Evolutionary conservation across 2,797 vertebrate genomes (phyloP).

Genomic region (Podargus strigoides): DNA sequence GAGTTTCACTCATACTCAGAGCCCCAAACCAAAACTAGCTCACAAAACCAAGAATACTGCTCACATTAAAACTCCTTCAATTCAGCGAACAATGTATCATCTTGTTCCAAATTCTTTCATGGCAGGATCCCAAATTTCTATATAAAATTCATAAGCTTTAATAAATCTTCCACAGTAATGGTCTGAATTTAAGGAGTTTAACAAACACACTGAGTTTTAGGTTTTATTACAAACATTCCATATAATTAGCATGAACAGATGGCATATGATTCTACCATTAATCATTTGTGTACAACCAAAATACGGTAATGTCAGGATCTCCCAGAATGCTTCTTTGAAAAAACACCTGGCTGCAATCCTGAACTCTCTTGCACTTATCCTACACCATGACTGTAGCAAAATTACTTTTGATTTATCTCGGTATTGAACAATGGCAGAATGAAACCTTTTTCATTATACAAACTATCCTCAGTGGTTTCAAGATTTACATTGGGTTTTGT

Average conservation of each 20-base stretch:
- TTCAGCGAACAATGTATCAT: not conserved
- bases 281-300: slow-evolving; percentile 45
- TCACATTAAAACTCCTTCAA: not conserved
- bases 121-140: not conserved
- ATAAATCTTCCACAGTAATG: slow-evolving; percentile 26
- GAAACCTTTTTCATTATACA: slow-evolving; percentile 15
- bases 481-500: not conserved
- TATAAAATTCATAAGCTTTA: not conserved
- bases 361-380: not conserved
- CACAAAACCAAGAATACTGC: not conserved
- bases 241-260: slow-evolving; percentile 56
- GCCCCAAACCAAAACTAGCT: not conserved
- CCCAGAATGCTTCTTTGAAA: not conserved
- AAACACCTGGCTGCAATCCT: slow-evolving; percentile 16
- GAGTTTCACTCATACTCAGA: not conserved
- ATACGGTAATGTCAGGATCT: slow-evolving; percentile 8
- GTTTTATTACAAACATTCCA: slow-evolving; percentile 46
- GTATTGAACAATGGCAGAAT: slow-evolving; percentile 7
- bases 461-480: not conserved
- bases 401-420: slow-evolving; percentile 29
- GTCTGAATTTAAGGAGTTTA: slow-evolving; percentile 21
- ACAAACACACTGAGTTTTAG: not conserved
- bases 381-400: not conserved
- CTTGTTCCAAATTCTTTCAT: not conserved
- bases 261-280: slow-evolving; percentile 48